Percentiles rank a stretch among this genome's conserved stretches.
Conservation (phyloP, 2,888 invertebrate genomes). For the Stenodera caucasica region DNA sequence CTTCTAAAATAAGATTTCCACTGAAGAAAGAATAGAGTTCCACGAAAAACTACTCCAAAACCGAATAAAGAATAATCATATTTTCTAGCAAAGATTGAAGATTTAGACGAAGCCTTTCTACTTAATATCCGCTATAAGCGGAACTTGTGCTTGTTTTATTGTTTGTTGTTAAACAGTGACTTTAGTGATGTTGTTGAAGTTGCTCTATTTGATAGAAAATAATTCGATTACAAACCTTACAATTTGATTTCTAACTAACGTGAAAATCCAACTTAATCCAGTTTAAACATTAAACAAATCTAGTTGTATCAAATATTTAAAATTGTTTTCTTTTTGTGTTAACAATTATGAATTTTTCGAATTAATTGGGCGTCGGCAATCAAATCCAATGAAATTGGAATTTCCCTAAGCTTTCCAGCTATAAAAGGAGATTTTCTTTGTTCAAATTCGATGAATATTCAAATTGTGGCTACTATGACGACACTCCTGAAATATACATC, state of each 20-base stretch:
- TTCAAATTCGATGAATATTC: constrained; percentile 26
- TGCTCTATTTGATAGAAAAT: neutral
- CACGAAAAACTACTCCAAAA: neutral
- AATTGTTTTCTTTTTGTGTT: too few species aligned
- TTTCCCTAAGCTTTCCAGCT: constrained; percentile 10
- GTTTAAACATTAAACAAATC: neutral
- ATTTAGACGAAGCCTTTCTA: neutral
- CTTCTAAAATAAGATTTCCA: neutral
- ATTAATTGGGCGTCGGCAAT: constrained; percentile 27
- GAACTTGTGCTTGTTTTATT: constrained; percentile 1
- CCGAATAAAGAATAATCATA: neutral
- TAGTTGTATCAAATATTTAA: too few species aligned
- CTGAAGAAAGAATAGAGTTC: neutral
- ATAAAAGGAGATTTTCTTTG: constrained; percentile 22
- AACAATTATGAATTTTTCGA: constrained; percentile 18
- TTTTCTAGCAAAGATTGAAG: neutral
- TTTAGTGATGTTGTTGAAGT: constrained; percentile 1
- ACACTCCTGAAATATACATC: constrained; percentile 11
- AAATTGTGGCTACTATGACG: constrained; percentile 13
- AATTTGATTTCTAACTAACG: constrained; percentile 1
- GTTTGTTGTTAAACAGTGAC: constrained; percentile 1
- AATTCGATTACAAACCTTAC: neutral
- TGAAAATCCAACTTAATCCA: neutral
- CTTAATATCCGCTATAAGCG: neutral
- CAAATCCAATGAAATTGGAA: constrained; percentile 20